These are phyloP conservation scores for Dusona sp. DNA, from an alignment of 2,888 invertebrate genomes.

Conservation along the genomic window DNA sequence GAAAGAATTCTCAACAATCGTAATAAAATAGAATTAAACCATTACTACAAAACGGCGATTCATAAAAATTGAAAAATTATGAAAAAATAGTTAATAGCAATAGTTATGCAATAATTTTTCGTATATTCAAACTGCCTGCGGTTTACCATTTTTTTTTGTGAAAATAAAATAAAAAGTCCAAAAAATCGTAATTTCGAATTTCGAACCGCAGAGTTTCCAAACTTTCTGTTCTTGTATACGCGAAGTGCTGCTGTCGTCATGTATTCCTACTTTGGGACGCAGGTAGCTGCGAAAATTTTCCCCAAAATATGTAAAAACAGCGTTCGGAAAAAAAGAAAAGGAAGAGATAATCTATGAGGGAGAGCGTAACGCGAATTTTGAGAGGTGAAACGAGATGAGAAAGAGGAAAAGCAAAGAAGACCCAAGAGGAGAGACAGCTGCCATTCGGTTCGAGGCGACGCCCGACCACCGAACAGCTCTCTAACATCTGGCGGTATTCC, in stretches of 20 bases:
- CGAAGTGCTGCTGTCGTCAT: not conserved
- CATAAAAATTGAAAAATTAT: no score
- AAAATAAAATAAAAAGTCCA: no score
- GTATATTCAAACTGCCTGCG: no score
- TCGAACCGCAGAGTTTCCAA: not conserved
- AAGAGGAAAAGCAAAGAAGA: conserved; percentile 70
- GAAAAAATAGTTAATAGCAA: no score
- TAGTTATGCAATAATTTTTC: no score
- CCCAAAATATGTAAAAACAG: conserved; percentile 1
- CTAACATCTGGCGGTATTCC: conserved; percentile 71
- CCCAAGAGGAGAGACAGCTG: conserved; percentile 66
- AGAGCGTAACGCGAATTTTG: conserved; percentile 8
- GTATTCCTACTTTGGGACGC: not conserved
- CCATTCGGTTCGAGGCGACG: conserved; percentile 74
- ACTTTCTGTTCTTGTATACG: not conserved
- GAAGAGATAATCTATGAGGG: not conserved
- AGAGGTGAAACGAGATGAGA: conserved; percentile 22
- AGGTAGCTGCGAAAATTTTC: conserved; percentile 7
- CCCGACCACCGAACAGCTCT: conserved; percentile 66
- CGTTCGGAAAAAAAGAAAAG: not conserved
- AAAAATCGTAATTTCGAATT: not conserved
- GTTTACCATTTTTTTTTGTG: no score
- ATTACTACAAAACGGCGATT: no score
- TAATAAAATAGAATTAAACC: no score
- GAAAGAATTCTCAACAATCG: no score